phyloP scores from a whole-genome alignment of 2,888 invertebrate genomes.

The Pristionchus japonicus region DNA sequence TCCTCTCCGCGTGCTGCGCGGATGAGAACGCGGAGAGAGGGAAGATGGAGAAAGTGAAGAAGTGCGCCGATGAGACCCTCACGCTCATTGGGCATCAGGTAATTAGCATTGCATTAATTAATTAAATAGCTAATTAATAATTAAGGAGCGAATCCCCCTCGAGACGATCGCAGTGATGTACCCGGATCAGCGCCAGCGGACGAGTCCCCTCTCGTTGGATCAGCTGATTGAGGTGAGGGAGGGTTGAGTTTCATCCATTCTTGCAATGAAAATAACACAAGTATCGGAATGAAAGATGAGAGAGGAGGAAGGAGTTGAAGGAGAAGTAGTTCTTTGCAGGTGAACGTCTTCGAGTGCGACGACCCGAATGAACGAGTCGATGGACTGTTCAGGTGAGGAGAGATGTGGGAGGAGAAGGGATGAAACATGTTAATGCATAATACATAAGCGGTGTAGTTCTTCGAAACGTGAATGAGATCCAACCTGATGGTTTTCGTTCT shows the following conservation, averaged over 20 bases:
- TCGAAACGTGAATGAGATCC: too few relatives aligned
- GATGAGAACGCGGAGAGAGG: not conserved
- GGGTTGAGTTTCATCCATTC: too few relatives aligned
- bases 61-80: not conserved
- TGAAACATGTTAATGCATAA: too few relatives aligned
- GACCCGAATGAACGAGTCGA: not conserved
- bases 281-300: not conserved
- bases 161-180: not conserved
- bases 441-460: too few relatives aligned
- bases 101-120: not conserved
- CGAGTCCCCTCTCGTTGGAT: not conserved
- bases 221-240: conserved; percentile 22
- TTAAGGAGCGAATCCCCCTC: conserved; percentile 21
- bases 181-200: not conserved
- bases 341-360: conserved; percentile 32
- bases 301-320: not conserved
- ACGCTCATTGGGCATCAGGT: conserved; percentile 11
- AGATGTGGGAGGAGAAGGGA: not conserved
- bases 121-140: not conserved
- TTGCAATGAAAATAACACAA: too few relatives aligned
- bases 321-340: not conserved
- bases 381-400: conserved; percentile 15
- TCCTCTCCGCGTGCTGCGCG: conserved; percentile 24
- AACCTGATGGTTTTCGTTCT: too few relatives aligned
- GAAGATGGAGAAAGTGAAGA: not conserved